Evolutionary conservation across 1,140 invertebrate species (phyloP), one percentile per base, ranked within the genome.

Genomic region (Apolygus lucorum): DNA sequence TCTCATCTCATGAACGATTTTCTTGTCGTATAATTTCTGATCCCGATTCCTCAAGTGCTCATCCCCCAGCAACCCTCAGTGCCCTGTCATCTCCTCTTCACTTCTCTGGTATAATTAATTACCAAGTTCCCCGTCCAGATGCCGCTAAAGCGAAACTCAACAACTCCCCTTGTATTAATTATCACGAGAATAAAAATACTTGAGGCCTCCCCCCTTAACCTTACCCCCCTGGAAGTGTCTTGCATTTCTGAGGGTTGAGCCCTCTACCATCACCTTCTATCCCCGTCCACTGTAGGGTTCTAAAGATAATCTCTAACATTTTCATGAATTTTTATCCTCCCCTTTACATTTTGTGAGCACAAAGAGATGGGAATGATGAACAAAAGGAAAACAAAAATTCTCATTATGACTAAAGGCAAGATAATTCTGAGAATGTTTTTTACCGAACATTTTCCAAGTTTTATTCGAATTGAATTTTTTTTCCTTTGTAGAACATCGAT

Each of bases 51-150:
- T n/a, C n/a, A n/a, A n/a, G n/a, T n/a, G n/a, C n/a, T n/a, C n/a
- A 42, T 17, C 34, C 34, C 54, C 4, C 8, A 59, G 54, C 54
- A 11, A 8, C 54, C 54, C 22, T 22, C 54, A 17, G 4, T 17
- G 17, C 22, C 54, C 22, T 59, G 54, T 59, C 54, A 59, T 17
- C 54, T 21, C 54, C 54, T 59, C 54, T 59, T 59, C 54, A 59
- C 54, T 59, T 59, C 8, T 59, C 54, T 59, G 54, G 54, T 42
- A 59, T 59, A 59, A 59, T 59, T 59, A 59, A 59, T 59, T 59
- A 59, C 54, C 54, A 59, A 59, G 13, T 59, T 59, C 54, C 22
- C 54, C 54, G 54, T 59, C 54, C 54, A 59, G 54, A 59, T 59
- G 54, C 54, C 54, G 54, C 54, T 59, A 21, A n/a, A 59, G 54